Percentiles rank a stretch among this genome's conserved stretches.
phyloP scores from a whole-genome alignment of 2,888 invertebrate genomes.

The Aphidius colemani region DNA sequence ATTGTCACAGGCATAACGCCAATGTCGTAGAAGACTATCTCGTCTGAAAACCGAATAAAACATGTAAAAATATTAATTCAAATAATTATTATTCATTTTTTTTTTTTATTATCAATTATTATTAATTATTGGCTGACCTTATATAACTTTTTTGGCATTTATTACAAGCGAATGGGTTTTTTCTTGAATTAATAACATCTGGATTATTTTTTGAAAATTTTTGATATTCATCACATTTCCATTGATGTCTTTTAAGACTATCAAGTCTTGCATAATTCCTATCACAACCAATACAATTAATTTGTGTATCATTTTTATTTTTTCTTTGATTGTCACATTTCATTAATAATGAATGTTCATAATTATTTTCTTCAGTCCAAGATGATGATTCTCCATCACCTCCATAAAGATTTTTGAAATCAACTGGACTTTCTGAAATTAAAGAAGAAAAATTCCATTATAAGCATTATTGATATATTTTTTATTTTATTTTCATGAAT shows the following conservation, averaged over 20 bases:
- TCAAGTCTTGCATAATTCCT: conserved; percentile 55
- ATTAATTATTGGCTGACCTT: too few relatives aligned
- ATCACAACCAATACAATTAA: conserved; percentile 52
- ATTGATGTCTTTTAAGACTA: conserved; percentile 54
- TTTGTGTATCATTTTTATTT: not conserved
- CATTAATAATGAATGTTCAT: not conserved
- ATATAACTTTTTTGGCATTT: too few relatives aligned
- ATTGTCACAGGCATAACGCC: conserved; percentile 55
- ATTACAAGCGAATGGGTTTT: too few relatives aligned
- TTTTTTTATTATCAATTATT: too few relatives aligned
- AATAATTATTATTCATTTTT: too few relatives aligned
- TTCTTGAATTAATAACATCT: too few relatives aligned
- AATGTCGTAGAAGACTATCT: conserved; percentile 53
- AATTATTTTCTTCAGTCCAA: conserved; percentile 27
- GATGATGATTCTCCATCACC: conserved; percentile 26
- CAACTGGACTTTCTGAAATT: too few relatives aligned
- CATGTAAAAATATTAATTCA: too few relatives aligned
- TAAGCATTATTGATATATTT: too few relatives aligned
- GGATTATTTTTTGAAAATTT: not conserved
- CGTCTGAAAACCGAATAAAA: conserved; percentile 35
- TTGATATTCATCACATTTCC: conserved; percentile 33
- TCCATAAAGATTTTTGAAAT: not conserved
- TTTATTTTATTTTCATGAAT: too few relatives aligned
- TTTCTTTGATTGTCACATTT: not conserved
- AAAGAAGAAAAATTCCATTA: too few relatives aligned